A percentile compares a stretch with the other conserved stretches of the same genome.
Evolutionary conservation across 1,140 invertebrate species (phyloP).

Genomic region (Zaprionus lachaisei): DNA sequence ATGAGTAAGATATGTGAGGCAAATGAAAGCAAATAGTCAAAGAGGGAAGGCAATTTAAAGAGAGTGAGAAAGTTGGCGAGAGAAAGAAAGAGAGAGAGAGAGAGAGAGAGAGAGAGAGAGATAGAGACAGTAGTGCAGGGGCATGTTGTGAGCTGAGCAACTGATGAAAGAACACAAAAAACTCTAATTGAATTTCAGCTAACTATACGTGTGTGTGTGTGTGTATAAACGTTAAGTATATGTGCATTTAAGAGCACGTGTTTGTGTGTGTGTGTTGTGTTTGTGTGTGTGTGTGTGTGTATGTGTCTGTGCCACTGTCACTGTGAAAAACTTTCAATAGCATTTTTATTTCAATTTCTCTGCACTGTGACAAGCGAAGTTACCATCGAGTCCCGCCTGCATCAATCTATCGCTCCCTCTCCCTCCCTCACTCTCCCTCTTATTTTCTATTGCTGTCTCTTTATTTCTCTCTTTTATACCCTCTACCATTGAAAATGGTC

Average conservation of each 20-base stretch:
- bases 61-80: neutral
- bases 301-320: conserved; percentile 26
- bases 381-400: neutral
- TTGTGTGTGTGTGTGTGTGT: neutral
- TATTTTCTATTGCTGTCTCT: no score
- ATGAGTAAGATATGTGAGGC: conserved; percentile 30
- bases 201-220: conserved; percentile 15
- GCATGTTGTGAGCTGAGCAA: conserved; percentile 27
- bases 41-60: neutral
- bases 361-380: neutral
- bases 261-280: neutral
- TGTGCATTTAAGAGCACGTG: neutral
- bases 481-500: no score
- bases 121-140: neutral
- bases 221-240: conserved; percentile 8
- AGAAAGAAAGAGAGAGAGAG: neutral
- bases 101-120: neutral
- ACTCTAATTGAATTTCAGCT: conserved; percentile 75
- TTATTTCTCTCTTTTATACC: no score
- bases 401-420: neutral
- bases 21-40: conserved; percentile 65
- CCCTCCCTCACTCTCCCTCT: no score
- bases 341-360: conserved; percentile 62
- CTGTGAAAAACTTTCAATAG: conserved; percentile 64
- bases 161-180: conserved; percentile 69